Percentiles rank a stretch among this genome's conserved stretches.
Evolutionary conservation across 2,797 vertebrate genomes (phyloP).

Genomic region (Callimico goeldii): DNA sequence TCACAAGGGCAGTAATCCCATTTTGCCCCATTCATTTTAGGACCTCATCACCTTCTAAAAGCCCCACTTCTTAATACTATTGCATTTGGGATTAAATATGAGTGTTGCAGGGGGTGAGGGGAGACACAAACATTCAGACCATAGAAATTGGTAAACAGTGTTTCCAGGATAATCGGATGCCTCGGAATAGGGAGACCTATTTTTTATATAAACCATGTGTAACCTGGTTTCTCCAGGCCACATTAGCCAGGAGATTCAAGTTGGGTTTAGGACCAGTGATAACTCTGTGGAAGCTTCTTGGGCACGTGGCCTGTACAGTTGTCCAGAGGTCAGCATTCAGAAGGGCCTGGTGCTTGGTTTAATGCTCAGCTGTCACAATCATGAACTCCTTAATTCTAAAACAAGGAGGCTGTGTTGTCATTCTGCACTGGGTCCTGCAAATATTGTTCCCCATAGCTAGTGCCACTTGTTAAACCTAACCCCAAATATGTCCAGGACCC

Average conservation of each 20-base stretch:
- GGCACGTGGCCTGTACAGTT: rapidly evolving
- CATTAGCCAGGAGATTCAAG: not conserved
- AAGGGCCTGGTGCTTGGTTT: not conserved
- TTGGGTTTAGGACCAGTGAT: not conserved
- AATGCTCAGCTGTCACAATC: not conserved
- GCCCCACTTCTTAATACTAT: not conserved
- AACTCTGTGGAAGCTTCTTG: not conserved
- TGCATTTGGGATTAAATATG: not conserved
- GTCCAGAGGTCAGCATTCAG: not conserved
- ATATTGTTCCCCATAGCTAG: not conserved
- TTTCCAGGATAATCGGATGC: not conserved
- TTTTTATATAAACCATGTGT: not conserved
- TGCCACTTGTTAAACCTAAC: not conserved
- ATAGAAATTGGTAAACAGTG: not conserved
- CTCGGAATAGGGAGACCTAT: not conserved
- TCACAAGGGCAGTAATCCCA: not conserved
- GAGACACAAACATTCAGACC: not conserved
- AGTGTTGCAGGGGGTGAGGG: not conserved
- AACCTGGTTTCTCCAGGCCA: not conserved
- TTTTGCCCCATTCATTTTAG: not conserved
- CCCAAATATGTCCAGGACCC: not conserved
- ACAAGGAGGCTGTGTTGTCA: not conserved
- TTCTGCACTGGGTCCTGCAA: not conserved
- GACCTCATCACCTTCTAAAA: not conserved
- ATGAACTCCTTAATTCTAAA: not conserved